A percentile compares a stretch with the other conserved stretches of the same genome.
phyloP scores from a whole-genome alignment of 2,797 vertebrate species.

The Poeciliopsis gracilis region DNA sequence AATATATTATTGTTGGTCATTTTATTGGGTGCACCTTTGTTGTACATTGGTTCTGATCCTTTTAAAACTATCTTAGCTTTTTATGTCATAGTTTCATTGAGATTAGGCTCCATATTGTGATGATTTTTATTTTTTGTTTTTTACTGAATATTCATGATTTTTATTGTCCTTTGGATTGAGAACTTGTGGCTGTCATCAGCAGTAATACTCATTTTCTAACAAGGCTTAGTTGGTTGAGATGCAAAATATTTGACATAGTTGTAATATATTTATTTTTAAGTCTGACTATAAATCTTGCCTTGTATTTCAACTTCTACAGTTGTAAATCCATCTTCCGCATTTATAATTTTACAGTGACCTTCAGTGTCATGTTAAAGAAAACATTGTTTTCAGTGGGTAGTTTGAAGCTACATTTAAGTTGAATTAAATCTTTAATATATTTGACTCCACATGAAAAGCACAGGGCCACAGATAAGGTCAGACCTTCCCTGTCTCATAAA shows the following conservation, averaged over 20 bases:
- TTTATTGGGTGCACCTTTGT: background rate
- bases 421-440: background rate
- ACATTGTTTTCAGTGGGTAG: background rate
- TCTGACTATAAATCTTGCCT: background rate
- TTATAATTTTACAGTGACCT: background rate
- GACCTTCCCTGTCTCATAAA: background rate
- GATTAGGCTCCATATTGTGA: background rate
- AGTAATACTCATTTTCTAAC: background rate
- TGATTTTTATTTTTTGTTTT: background rate
- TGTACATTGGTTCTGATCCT: background rate
- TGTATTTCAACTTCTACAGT: background rate
- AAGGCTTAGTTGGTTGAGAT: background rate
- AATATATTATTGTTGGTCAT: background rate
- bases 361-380: background rate
- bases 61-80: background rate
- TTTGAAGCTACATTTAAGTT: background rate
- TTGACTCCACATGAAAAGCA: background rate
- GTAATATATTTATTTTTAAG: background rate
- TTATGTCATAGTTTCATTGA: background rate
- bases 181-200: background rate
- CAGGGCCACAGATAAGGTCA: background rate
- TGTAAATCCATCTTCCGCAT: background rate
- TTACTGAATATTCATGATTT: background rate
- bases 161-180: background rate
- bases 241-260: background rate